phyloP scores from a whole-genome alignment of 2,888 invertebrate genomes.

The Invenusta paracnida region DNA sequence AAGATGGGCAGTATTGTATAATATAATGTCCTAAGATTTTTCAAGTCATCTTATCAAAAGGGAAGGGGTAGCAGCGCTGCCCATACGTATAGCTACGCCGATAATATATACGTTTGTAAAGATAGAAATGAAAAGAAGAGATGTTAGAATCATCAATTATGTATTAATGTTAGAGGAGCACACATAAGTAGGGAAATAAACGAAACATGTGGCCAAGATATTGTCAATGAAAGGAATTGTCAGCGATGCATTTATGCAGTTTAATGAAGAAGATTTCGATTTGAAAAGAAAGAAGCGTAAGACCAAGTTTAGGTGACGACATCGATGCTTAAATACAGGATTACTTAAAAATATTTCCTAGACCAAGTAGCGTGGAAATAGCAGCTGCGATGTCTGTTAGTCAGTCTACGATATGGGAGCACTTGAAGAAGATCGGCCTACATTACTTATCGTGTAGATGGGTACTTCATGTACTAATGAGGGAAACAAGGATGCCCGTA shows the following conservation, averaged over 20 bases:
- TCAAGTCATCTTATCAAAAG: too few relatives aligned
- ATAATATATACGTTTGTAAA: too few relatives aligned
- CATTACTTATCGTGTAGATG: slow-evolving; percentile 10
- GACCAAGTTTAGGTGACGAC: slow-evolving; percentile 33
- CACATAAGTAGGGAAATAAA: too few relatives aligned
- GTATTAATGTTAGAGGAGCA: too few relatives aligned
- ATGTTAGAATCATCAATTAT: too few relatives aligned
- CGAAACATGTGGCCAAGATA: background rate
- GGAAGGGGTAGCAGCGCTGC: too few relatives aligned
- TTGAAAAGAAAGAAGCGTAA: background rate
- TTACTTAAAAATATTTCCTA: background rate
- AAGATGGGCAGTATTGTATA: too few relatives aligned
- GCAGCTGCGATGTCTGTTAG: slow-evolving; percentile 4
- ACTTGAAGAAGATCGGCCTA: slow-evolving; percentile 15
- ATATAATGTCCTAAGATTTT: too few relatives aligned
- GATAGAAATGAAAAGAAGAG: too few relatives aligned
- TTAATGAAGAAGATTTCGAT: background rate
- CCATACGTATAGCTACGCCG: too few relatives aligned
- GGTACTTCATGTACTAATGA: slow-evolving; percentile 17
- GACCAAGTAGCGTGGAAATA: slow-evolving; percentile 26
- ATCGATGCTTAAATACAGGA: background rate
- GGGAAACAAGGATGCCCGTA: background rate
- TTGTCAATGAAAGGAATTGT: background rate
- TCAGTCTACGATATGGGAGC: slow-evolving; percentile 11
- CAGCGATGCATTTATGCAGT: background rate